Percentiles rank a stretch among this genome's conserved stretches.
Evolutionary conservation across 2,797 vertebrate species (phyloP).

Genomic region (Prionace glauca): DNA sequence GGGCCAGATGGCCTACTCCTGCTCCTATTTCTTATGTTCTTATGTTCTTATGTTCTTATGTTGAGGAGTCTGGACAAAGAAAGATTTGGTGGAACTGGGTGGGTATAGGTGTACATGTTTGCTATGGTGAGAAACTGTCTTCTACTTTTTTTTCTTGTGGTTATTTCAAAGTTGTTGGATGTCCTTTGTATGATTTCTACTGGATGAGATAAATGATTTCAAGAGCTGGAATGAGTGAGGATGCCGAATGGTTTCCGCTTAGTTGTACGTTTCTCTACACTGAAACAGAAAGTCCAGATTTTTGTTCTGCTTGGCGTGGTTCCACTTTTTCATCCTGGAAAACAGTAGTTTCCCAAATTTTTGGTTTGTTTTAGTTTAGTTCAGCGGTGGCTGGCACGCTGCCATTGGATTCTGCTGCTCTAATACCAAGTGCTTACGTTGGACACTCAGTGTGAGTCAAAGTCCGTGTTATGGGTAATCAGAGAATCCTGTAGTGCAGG

Average conservation of each 20-base stretch:
- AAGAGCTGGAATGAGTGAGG: neutral
- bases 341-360: neutral
- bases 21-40: too few species aligned
- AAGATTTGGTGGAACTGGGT: neutral
- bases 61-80: neutral
- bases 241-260: neutral
- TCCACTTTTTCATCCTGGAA: neutral
- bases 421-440: neutral
- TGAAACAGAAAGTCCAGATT: neutral
- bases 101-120: neutral
- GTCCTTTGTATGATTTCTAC: neutral
- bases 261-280: neutral
- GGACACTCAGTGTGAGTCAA: neutral
- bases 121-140: neutral
- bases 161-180: neutral
- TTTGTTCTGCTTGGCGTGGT: neutral
- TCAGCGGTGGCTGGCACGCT: neutral
- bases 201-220: neutral
- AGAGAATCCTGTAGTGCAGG: too few species aligned
- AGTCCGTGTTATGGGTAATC: neutral
- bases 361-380: slow-evolving; percentile 1
- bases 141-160: too few species aligned
- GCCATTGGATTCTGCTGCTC: neutral
- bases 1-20: too few species aligned
- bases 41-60: too few species aligned